phyloP scores from a whole-genome alignment of 1,140 invertebrate genomes.

The Musca domestica region DNA sequence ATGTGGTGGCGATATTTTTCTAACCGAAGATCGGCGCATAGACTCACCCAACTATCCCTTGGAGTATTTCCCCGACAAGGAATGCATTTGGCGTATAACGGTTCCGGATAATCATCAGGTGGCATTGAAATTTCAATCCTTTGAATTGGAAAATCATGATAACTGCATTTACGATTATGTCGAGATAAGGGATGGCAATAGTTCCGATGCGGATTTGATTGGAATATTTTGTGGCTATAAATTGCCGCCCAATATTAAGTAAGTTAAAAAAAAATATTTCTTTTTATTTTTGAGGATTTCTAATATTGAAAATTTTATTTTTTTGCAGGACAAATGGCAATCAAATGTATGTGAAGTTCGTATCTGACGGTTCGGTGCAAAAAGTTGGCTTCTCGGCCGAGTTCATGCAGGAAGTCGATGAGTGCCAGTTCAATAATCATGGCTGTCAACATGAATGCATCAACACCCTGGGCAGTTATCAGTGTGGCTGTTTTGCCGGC shows the following conservation, averaged over 20 bases:
- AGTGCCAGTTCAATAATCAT: conserved; percentile 79
- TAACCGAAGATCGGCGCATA: conserved; percentile 75
- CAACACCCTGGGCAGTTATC: conserved; percentile 92
- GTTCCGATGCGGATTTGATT: conserved; percentile 74
- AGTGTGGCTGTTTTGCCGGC: conserved; percentile 90
- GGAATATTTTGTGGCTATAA: conserved; percentile 95
- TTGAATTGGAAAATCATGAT: conserved; percentile 96
- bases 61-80: conserved; percentile 91
- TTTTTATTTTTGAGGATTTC: neutral
- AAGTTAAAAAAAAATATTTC: conserved; percentile 30
- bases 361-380: conserved; percentile 95
- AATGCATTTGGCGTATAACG: conserved; percentile 92
- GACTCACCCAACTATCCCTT: conserved; percentile 98
- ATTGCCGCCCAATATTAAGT: conserved; percentile 72
- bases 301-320: neutral
- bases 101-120: conserved; percentile 86
- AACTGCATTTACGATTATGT: conserved; percentile 96
- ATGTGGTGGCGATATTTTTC: conserved; percentile 88
- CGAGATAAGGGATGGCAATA: conserved; percentile 80
- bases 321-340: conserved; percentile 39
- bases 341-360: conserved; percentile 89
- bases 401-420: conserved; percentile 94
- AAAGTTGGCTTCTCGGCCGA: conserved; percentile 92
- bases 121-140: conserved; percentile 72
- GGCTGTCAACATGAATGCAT: conserved; percentile 95